Base-by-base conservation (phyloP, 2,113 vertebrate species). In the Psittacula cyanocephala region DNA sequence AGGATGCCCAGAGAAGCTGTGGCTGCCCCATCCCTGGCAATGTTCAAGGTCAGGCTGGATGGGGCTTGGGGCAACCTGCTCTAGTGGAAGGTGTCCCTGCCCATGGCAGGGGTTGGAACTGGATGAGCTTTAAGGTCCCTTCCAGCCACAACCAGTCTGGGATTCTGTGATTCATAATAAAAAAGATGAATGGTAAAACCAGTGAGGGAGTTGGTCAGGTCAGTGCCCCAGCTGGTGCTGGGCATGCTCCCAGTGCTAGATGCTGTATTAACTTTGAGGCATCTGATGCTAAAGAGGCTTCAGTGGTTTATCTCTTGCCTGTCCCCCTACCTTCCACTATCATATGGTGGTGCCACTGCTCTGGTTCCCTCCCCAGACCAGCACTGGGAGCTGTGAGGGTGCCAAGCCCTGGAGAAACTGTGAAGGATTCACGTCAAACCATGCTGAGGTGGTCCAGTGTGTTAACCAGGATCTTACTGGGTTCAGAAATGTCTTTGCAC, bases 291-390 rank as follows among this genome's bases (percentile, higher is more conserved):
- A 4, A n/a, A 22, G 44, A 72, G 52, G 25, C 46, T 33, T 60
- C 25, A 20, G 35, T 9, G 27, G 8, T 49, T 77, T 19, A 10
- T 33, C 27, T 8, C 46, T 59, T 59, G 10, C 49, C 70, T 11
- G 3, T 37, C 25, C 3, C 28, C 17, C 7, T 10, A 11, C 14
- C 52, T 67, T 35, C 15, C 27, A 8, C 15, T 33, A 37, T 47
- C 17, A 4, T 39, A 4, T 5, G 27, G 35, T 19, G 14, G 3
- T 68, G 25, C 35, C 22, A 5, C 35, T 0, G 1, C 47, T 53
- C 39, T 53, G 85, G 5, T 68, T 71, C 33, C 57, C 24, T 76
- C 55, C 33, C 11, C 33, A 24, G 57, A 35, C 57, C 6, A 24
- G 22, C 22, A 43, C 27, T 0, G 1, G 47, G 53, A 86, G 39